phyloP scores from a whole-genome alignment of 2,797 vertebrate species.

The Merluccius polli region DNA sequence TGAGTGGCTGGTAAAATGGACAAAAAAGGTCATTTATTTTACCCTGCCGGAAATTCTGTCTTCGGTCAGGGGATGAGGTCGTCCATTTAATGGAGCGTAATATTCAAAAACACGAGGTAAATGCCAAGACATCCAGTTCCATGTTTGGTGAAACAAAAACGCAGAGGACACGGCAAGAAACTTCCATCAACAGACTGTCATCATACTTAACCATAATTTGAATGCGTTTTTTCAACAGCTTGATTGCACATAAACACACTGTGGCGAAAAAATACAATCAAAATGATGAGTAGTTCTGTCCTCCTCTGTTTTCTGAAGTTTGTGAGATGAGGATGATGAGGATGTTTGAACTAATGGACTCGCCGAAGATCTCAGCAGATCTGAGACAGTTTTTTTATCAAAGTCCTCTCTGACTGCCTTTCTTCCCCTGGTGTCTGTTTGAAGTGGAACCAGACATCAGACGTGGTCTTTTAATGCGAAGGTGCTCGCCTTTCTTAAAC shows the following conservation, averaged over 20 bases:
- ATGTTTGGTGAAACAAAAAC: neutral
- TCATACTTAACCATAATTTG: neutral
- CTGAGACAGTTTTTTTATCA: neutral
- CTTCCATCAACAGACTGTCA: neutral
- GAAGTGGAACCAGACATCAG: neutral
- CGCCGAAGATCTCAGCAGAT: neutral
- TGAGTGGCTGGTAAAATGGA: no score
- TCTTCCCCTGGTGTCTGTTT: neutral
- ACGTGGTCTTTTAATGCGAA: neutral
- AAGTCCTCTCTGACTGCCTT: neutral
- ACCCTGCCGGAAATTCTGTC: no score
- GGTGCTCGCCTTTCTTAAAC: no score
- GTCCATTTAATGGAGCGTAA: no score
- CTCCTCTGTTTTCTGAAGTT: neutral
- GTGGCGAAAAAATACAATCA: neutral
- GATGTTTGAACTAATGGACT: neutral
- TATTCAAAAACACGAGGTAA: no score
- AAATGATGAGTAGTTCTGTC: neutral
- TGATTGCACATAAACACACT: neutral
- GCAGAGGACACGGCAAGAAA: neutral
- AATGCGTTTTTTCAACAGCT: neutral
- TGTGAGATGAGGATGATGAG: no score
- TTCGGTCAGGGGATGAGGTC: no score
- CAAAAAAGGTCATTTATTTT: no score
- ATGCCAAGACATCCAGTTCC: neutral